Evolutionary conservation across 2,888 invertebrate species (phyloP).

Genomic region (Eubasilissa splendida): DNA sequence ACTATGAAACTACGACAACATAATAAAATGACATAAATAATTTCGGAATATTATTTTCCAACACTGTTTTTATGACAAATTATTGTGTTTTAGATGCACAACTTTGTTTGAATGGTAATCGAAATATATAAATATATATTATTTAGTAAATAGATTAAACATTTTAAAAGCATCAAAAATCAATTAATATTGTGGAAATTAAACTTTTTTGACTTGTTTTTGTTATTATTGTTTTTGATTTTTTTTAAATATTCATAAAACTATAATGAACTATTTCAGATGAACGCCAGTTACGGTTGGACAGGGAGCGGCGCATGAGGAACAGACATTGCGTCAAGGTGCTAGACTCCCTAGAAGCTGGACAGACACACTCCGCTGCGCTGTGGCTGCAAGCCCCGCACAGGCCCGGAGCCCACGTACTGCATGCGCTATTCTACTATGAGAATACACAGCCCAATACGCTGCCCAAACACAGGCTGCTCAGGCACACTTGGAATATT

Average conservation of each 20-base stretch:
- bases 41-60: too few relatives aligned
- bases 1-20: too few relatives aligned
- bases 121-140: too few relatives aligned
- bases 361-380: constrained; percentile 69
- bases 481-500: constrained; percentile 78
- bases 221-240: neutral
- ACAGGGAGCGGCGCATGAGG: constrained; percentile 54
- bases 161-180: too few relatives aligned
- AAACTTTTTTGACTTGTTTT: neutral
- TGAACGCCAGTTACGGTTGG: constrained; percentile 57
- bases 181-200: too few relatives aligned
- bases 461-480: constrained; percentile 69
- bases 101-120: too few relatives aligned
- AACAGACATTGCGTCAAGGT: constrained; percentile 54
- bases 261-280: constrained; percentile 15
- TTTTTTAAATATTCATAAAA: neutral
- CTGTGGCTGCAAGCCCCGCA: constrained; percentile 83
- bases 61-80: too few relatives aligned
- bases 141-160: too few relatives aligned
- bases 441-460: constrained; percentile 65
- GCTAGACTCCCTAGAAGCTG: constrained; percentile 70
- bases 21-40: too few relatives aligned
- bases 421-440: constrained; percentile 84
- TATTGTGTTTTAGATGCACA: too few relatives aligned
- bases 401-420: constrained; percentile 74